A percentile compares a stretch with the other conserved stretches of the same genome.
Conservation (phyloP, 2,888 invertebrate species). For the Notodonta ziczac region DNA sequence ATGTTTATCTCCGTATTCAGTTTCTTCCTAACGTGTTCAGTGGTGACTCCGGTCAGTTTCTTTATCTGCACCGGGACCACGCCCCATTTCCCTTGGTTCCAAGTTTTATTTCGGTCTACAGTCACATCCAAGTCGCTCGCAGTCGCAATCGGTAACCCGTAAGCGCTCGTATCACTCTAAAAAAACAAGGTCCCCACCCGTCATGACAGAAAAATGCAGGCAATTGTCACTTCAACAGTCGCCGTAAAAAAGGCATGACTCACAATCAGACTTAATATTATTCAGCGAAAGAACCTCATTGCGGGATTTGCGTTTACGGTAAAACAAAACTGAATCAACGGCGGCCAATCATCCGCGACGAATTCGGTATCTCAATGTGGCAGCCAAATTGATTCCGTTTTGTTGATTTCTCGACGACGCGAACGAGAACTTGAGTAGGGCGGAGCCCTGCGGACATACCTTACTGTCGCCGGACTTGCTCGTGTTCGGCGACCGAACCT, state of each 20-base stretch:
- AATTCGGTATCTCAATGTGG: constrained; percentile 15
- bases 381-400: constrained; percentile 23
- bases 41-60: constrained; percentile 59
- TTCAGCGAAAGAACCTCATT: constrained; percentile 4
- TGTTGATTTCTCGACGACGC: constrained; percentile 26
- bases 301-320: constrained; percentile 8
- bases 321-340: constrained; percentile 16
- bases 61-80: constrained; percentile 73
- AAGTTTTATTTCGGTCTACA: constrained; percentile 52
- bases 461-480: constrained; percentile 72
- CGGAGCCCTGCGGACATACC: constrained; percentile 45
- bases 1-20: constrained; percentile 72
- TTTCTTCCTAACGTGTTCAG: constrained; percentile 67
- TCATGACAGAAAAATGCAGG: constrained; percentile 1
- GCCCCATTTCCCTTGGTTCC: constrained; percentile 74
- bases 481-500: constrained; percentile 53
- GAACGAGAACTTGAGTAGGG: constrained; percentile 10
- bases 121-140: constrained; percentile 66
- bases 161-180: constrained; percentile 73
- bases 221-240: background rate
- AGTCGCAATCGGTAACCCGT: constrained; percentile 72
- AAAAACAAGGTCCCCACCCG: no score
- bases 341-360: constrained; percentile 15
- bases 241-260: constrained; percentile 1
- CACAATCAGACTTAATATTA: constrained; percentile 4